Evolutionary conservation across 2,888 invertebrate genomes (phyloP), one percentile per base, ranked within the genome.

Genomic region (Ophion ellenae): DNA sequence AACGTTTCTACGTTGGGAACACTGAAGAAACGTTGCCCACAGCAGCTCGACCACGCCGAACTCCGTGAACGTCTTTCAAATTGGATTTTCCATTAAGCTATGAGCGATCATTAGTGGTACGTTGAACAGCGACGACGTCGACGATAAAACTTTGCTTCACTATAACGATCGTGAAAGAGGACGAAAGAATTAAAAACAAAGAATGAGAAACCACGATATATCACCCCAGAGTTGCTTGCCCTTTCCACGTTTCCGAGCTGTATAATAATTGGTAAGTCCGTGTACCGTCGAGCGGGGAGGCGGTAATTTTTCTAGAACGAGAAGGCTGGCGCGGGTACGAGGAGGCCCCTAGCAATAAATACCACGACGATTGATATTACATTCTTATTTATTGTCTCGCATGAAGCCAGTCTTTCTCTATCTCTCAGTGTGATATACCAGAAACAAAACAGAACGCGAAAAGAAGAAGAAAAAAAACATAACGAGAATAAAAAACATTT

Each of bases 311-410:
- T 77, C 40, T 77, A 86, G 83, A 83, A 83, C 77, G 88, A 88
- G 84, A 87, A 86, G 84, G 82, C 87, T 87, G 86, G 80, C 86
- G 85, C 86, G 79, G 82, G 84, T 73, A 28, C 53, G 53, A 53
- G 53, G 17, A 88, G 57, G 59, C 2, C 28, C 45, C 71, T 91
- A 91, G 88, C 89, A 90, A 88, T 90, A 90, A 81, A 75, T 59
- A 81, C 4, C 67, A 88, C 88, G 90, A 90, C 89, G 88, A 91
- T 89, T 89, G 87, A 89, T 89, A 91, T 87, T 89, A 90, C 88
- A 87, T 89, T 90, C 91, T 92, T 89, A 90, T 91, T 91, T 91
- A 90, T 90, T 90, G 84, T 89, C 90, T 91, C 88, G 89, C 87
- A 88, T 88, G 86, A 87, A 90, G 88, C 87, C 89, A 89, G 86